Base-by-base conservation (phyloP, 2,888 invertebrate genomes). In the Rhagium mordax region DNA sequence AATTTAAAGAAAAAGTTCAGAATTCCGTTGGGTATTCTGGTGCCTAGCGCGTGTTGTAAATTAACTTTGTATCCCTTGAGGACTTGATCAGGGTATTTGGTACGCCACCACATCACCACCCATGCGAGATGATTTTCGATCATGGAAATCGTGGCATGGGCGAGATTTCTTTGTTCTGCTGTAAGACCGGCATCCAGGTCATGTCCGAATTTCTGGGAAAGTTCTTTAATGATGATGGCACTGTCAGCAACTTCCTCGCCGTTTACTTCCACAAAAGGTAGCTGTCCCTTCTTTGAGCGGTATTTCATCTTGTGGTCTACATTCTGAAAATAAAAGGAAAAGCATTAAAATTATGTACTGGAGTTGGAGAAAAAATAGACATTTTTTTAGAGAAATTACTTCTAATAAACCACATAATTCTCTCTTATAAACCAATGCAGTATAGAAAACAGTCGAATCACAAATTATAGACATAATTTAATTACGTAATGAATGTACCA, bases 221-320 rank as follows among this genome's bases (percentile, higher is more conserved):
- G 90, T 84, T 96, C 95, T 85, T 95, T 94, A 84, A 98, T 94
- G 85, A 98, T 97, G 84, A 96, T 93, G 78, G 95, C 92, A 85
- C 96, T 96, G 89, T 98, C 98, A 60, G 97, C 94, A 79, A 97
- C 94, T 89, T 98, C 97, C 86, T 96, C 96, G 53, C 98, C 98
- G 87, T 98, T 98, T 75, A 98, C 87, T 88, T 98, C 97, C 81
- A 98, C 92, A 89, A 98, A 98, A 41, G 98, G 98, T 83, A 98
- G 90, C 88, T 96, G 96, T 59, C 97, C 97, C 87, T 98, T 98
- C 91, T 95, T 95, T 83, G 97, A 97, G 83, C 96, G 94, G 91
- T 94, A 96, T 87, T 96, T 96, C 90, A 96, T 93, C 90, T 96
- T 96, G 89, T 97, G 97, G 87, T 97, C 96, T 80, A 97, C 95